A percentile compares a stretch with the other conserved stretches of the same genome.
These are phyloP conservation scores for Lethenteron reissneri DNA, from an alignment of 2,113 vertebrate genomes.

Conservation along the genomic window DNA sequence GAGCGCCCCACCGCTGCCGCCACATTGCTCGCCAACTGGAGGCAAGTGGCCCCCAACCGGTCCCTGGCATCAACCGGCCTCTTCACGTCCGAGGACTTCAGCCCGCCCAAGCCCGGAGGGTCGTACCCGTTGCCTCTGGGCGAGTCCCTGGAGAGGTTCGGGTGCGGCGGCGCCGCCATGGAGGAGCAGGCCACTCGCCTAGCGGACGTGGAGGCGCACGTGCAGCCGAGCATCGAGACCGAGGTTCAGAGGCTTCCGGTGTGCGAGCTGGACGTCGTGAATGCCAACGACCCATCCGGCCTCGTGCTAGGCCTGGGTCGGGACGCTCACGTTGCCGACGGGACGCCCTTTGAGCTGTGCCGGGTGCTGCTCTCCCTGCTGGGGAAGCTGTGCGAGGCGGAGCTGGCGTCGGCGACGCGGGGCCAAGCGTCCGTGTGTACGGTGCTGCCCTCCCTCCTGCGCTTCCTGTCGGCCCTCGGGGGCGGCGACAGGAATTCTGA, in stretches of 20 bases:
- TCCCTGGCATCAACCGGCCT: not conserved
- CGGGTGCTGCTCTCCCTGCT: constrained; percentile 2
- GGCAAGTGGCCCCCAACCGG: not conserved
- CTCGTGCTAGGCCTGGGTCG: too few relatives aligned
- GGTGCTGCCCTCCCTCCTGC: not conserved
- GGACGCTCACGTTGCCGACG: not conserved
- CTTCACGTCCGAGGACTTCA: constrained; percentile 1
- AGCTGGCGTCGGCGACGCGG: not conserved
- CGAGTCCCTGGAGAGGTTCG: too few relatives aligned
- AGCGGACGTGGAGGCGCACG: not conserved
- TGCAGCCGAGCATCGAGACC: not conserved
- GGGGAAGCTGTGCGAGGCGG: not conserved
- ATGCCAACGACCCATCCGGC: not conserved
- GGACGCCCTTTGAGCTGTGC: constrained; percentile 5
- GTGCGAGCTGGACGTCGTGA: constrained; percentile 3
- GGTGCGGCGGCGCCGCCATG: too few relatives aligned
- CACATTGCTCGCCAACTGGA: not conserved
- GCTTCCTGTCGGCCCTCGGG: constrained; percentile 4
- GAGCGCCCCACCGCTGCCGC: not conserved
- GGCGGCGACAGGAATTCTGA: not conserved
- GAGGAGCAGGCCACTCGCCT: not conserved
- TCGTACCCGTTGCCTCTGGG: too few relatives aligned
- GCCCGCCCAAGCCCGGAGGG: constrained; percentile 1
- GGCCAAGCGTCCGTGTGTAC: constrained; percentile 1
- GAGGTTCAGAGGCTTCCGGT: constrained; percentile 3